A percentile compares a stretch with the other conserved stretches of the same genome.
Conservation (phyloP, 1,140 invertebrate species). For the Pentalonia nigronervosa region DNA sequence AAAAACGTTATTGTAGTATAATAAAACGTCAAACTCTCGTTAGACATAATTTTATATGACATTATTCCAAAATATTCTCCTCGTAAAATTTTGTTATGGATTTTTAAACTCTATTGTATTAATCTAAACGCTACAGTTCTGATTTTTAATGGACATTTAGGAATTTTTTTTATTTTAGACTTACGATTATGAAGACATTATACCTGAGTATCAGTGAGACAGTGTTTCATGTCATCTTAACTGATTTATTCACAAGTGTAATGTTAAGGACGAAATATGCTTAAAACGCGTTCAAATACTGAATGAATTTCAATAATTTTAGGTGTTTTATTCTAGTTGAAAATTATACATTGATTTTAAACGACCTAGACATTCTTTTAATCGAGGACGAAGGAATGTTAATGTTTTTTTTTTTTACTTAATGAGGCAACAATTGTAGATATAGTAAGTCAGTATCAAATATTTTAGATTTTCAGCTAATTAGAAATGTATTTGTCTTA, state of each 20-base stretch:
- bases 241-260: background rate
- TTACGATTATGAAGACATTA: background rate
- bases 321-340: background rate
- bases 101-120: too few species aligned
- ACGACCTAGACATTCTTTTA: background rate
- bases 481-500: background rate
- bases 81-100: too few species aligned
- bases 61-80: too few species aligned
- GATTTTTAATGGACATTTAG: background rate
- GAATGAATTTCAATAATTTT: background rate
- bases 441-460: background rate
- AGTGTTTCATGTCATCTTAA: background rate
- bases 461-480: background rate
- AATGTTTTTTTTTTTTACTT: background rate
- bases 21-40: too few species aligned
- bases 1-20: too few species aligned
- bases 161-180: too few species aligned
- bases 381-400: background rate
- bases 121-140: background rate
- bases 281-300: background rate
- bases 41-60: too few species aligned
- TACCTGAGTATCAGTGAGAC: background rate
- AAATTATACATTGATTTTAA: background rate
- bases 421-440: background rate
- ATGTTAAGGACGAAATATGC: background rate